Conservation (phyloP, 2,888 invertebrate species). For the Iphiclides podalirius region DNA sequence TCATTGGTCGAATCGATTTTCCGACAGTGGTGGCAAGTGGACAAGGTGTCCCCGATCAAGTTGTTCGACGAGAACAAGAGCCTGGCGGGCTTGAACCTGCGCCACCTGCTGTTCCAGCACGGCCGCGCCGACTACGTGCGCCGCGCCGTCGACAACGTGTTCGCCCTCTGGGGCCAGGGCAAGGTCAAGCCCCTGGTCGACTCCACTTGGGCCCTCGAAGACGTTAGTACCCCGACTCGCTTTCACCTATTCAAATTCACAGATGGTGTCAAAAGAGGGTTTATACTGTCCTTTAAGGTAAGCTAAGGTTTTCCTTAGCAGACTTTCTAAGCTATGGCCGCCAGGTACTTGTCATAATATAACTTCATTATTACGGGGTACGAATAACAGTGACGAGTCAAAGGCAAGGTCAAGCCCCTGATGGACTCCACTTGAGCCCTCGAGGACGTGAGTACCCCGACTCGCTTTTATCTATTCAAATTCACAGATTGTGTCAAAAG, state of each 20-base stretch:
- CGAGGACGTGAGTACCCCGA: slow-evolving; percentile 90
- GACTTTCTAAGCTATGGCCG: too few relatives aligned
- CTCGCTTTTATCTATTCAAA: too few relatives aligned
- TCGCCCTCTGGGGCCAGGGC: slow-evolving; percentile 87
- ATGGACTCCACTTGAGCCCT: slow-evolving; percentile 93
- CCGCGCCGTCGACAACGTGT: slow-evolving; percentile 85
- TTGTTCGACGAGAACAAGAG: slow-evolving; percentile 94
- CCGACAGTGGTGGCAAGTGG: slow-evolving; percentile 96
- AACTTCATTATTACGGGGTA: too few relatives aligned
- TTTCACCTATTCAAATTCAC: too few relatives aligned
- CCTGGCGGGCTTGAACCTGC: slow-evolving; percentile 89
- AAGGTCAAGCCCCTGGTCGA: slow-evolving; percentile 91
- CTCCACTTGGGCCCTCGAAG: slow-evolving; percentile 93
- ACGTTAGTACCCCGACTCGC: slow-evolving; percentile 84
- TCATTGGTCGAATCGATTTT: too few relatives aligned
- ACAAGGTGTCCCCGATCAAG: slow-evolving; percentile 93
- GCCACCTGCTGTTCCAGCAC: slow-evolving; percentile 90
- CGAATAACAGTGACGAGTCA: too few relatives aligned
- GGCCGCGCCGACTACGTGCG: slow-evolving; percentile 86
- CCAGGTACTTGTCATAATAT: too few relatives aligned
- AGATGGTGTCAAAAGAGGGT: too few relatives aligned
- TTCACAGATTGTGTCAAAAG: too few relatives aligned
- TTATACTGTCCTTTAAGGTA: too few relatives aligned
- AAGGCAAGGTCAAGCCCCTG: slow-evolving; percentile 89
- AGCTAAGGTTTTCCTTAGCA: too few relatives aligned